Evolutionary conservation across 53 echinoderm and acorn worm genomes (phyloP), one percentile per base, ranked within the genome.

Genomic region (Henricia sp.): DNA sequence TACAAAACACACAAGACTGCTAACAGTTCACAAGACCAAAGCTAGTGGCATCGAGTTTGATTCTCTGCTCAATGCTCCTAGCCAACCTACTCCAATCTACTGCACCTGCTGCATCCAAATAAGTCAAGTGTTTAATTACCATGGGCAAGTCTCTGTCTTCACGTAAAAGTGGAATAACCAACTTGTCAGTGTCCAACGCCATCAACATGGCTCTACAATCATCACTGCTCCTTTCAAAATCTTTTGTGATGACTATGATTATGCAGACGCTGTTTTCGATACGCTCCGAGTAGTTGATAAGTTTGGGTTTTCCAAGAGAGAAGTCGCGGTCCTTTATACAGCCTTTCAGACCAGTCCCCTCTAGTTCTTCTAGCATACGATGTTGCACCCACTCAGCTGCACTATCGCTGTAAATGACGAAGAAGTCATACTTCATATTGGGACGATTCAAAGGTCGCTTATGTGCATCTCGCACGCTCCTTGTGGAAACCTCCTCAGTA

Each of bases 241-340:
- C 75, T 37, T 56, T 37, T 27, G 75, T 58, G 29, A 75, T 39
- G 8, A 75, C 75, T 12, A 75, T 42, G 41, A 83, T 30, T 27
- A 28, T 39, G 55, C 83, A 68, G 3, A 35, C 70, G 40, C 83
- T 83, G 29, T 70, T 52, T 21, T 35, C n/a, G 16, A 55, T 83
- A 54, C 68, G 39, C 2, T 38, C 28, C 2, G 55, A 3, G 41
- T 52, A 68, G 69, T 83, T 83, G 3, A 9, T 14, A 3, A 54
- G 26, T 27, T 37, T 69, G 3, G 51, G 68, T 68, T 68, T 25
- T 26, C 83, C 83, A 13, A 54, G 38, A 5, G 0, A 38, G 54
- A 83, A 68, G 12, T 83, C 83, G 37, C 83, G 67, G 38, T 68
- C 68, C 52, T 37, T 54, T 36, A 83, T 83, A 40, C 83, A 83